Evolutionary conservation across 2,113 vertebrate genomes (phyloP).

Genomic region (Sapayoa aenigma): DNA sequence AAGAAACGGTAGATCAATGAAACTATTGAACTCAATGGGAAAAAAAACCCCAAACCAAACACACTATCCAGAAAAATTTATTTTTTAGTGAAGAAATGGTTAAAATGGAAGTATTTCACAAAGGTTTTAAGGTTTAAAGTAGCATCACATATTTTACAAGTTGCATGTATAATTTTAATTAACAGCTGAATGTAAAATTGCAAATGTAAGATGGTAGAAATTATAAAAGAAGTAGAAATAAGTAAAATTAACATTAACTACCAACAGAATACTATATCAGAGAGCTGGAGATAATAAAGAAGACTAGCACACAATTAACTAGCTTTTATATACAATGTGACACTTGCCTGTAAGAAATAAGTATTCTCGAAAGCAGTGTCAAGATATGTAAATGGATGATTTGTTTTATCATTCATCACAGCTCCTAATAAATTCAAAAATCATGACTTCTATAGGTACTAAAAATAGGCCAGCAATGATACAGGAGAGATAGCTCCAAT

Average conservation of each 20-base stretch:
- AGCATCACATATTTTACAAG: slow-evolving; percentile 53
- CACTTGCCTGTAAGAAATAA: slow-evolving; percentile 79
- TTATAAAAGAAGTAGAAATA: slow-evolving; percentile 74
- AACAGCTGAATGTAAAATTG: slow-evolving; percentile 71
- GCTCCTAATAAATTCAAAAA: slow-evolving; percentile 82
- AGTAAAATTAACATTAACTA: slow-evolving; percentile 80
- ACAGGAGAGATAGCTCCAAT: slow-evolving; percentile 75
- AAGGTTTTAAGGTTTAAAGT: slow-evolving; percentile 62
- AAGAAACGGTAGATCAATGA: slow-evolving; percentile 87
- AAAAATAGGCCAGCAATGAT: slow-evolving; percentile 81
- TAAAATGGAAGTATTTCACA: slow-evolving; percentile 69
- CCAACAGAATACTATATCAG: slow-evolving; percentile 77
- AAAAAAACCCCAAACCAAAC: slow-evolving; percentile 81
- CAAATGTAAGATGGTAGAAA: slow-evolving; percentile 64
- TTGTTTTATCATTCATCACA: slow-evolving; percentile 84
- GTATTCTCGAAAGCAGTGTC: slow-evolving; percentile 80
- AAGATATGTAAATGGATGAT: slow-evolving; percentile 83
- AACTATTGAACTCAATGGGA: slow-evolving; percentile 80
- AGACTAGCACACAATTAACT: slow-evolving; percentile 84
- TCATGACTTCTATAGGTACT: slow-evolving; percentile 82
- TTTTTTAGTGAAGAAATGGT: slow-evolving; percentile 69
- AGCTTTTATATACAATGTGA: slow-evolving; percentile 81
- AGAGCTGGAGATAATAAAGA: slow-evolving; percentile 77
- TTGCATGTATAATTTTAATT: slow-evolving; percentile 77
- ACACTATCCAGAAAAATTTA: slow-evolving; percentile 72